Evolutionary conservation across 2,797 vertebrate genomes (phyloP).

Genomic region (Xenopus petersii): DNA sequence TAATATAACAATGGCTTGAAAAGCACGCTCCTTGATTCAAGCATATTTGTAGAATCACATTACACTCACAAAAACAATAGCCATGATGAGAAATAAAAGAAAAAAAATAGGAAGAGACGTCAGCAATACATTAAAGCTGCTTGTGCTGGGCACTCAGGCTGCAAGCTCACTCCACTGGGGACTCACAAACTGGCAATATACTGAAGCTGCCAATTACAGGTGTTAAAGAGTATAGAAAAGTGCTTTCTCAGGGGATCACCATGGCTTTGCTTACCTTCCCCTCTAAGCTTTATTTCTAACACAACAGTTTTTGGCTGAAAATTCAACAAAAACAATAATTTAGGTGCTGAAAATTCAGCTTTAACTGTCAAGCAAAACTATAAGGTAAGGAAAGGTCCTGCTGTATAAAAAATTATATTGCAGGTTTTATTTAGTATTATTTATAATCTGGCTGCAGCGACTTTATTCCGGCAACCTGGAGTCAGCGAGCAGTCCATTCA

Average conservation of each 20-base stretch:
- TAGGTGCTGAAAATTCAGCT: background rate
- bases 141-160: background rate
- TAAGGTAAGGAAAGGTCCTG: too few species aligned
- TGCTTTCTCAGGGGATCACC: background rate
- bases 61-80: background rate
- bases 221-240: constrained; percentile 8
- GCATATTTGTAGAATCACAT: constrained; percentile 2
- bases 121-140: background rate
- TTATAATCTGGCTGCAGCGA: too few species aligned
- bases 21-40: constrained; percentile 21
- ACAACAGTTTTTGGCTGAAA: constrained; percentile 1
- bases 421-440: too few species aligned
- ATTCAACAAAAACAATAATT: background rate
- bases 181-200: background rate
- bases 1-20: background rate
- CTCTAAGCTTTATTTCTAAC: constrained; percentile 6
- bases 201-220: constrained; percentile 9
- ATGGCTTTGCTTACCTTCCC: background rate
- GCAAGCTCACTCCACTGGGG: background rate
- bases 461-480: too few species aligned
- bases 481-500: too few species aligned
- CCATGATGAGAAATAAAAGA: too few species aligned
- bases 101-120: background rate
- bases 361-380: background rate
- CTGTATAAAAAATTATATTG: too few species aligned